A percentile compares a stretch with the other conserved stretches of the same genome.
These are phyloP conservation scores for Sebastes melanostomus DNA, from an alignment of 2,797 vertebrate species.

Conservation along the genomic window DNA sequence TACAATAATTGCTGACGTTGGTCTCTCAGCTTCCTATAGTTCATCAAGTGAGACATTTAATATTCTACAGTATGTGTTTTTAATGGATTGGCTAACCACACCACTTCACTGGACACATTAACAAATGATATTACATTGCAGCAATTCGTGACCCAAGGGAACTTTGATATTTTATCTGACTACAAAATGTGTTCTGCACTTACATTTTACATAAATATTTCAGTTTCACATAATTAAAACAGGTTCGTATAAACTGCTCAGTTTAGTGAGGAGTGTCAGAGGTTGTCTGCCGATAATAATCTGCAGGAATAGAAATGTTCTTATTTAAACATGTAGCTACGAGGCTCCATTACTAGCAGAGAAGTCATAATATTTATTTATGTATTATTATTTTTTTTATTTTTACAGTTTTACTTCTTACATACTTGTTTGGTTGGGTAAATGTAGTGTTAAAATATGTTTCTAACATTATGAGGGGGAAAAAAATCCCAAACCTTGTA, in stretches of 20 bases:
- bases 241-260: background rate
- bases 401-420: background rate
- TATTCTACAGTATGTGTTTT: background rate
- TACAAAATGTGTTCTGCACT: background rate
- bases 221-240: background rate
- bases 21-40: background rate
- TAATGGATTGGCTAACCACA: background rate
- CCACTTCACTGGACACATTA: background rate
- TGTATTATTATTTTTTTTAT: background rate
- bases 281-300: background rate
- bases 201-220: background rate
- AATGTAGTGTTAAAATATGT: background rate
- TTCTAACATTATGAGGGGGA: background rate
- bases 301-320: background rate
- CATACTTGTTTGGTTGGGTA: background rate
- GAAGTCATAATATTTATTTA: background rate
- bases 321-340: background rate
- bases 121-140: background rate
- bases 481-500: background rate
- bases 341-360: background rate
- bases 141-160: background rate
- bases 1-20: slow-evolving; percentile 15
- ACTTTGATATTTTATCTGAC: background rate
- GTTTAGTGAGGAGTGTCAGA: background rate
- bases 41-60: background rate